These are phyloP conservation scores for Aix galericulata DNA, from an alignment of 2,113 vertebrate species.

Conservation along the genomic window DNA sequence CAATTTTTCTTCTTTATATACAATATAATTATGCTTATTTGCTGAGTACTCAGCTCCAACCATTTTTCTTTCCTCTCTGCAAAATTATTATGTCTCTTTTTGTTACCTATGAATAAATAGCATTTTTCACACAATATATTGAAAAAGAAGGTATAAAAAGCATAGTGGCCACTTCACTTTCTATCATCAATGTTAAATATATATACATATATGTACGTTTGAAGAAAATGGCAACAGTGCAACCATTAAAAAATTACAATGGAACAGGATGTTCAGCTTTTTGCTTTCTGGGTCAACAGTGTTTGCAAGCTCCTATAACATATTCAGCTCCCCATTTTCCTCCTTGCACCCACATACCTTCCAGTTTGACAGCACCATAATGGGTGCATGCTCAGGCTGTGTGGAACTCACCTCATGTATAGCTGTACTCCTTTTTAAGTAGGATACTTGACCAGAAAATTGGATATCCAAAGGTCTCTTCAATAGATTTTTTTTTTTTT, in stretches of 20 bases:
- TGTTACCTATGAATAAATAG: not conserved
- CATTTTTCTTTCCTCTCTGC: not conserved
- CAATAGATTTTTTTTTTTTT: not conserved
- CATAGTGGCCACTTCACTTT: not conserved
- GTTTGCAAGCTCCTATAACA: not conserved
- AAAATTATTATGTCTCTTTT: not conserved
- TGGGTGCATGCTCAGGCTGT: not conserved
- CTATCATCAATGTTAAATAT: not conserved
- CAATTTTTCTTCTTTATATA: conserved; percentile 6
- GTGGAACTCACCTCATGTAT: fast-evolving
- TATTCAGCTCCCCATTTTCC: not conserved
- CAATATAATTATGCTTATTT: not conserved
- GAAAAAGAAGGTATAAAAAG: not conserved
- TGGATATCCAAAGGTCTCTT: not conserved
- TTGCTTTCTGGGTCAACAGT: not conserved
- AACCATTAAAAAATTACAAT: not conserved
- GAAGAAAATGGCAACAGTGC: not conserved
- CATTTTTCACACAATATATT: not conserved
- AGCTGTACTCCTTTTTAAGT: not conserved
- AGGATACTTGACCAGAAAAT: not conserved
- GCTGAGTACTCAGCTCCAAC: not conserved
- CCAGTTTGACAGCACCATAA: not conserved
- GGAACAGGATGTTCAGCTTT: not conserved
- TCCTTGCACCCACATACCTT: not conserved
- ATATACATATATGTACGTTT: not conserved